Evolutionary conservation across 2,888 invertebrate species (phyloP), one percentile per base, ranked within the genome.

Genomic region (Cephus runcator): DNA sequence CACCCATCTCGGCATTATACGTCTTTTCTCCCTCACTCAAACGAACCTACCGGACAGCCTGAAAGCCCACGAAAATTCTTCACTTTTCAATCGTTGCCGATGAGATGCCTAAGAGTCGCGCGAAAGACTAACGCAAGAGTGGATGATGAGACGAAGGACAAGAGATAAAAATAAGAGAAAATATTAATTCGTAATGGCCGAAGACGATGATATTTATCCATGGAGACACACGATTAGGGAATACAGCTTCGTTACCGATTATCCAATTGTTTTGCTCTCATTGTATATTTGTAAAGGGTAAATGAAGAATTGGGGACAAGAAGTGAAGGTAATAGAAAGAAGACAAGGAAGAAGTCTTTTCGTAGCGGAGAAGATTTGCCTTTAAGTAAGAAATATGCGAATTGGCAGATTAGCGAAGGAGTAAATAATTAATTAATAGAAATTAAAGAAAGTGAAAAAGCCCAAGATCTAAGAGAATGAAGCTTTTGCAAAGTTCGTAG

Each of bases 201-300:
- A 80, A 78, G 78, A 36, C 15, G 73, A 69, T 73, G 35, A 77
- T 73, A 76, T 78, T 56, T 56, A 9, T 71, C 11, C 71, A 3
- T 30, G 12, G 4, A 71, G 71, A 34, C 11, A 34, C 11, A 23
- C 23, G 9, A 56, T 56, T 56, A 56, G 56, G 3, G 23, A 74
- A 77, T 78, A 56, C 76, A 73, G 77, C 76, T 76, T 23, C 56
- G 23, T 56, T 56, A 56, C 40, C 71, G 15, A 30, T 76, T 77
- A 34, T 73, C 33, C 15, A 31, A 15, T 76, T 31, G 6, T 23
- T 33, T n/a, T 73, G 34, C 12, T 68, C 56, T 23, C 34, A 15
- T 80, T 84, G 84, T 84, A 84, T 79, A 83, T 83, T 84, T 84
- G 82, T 83, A 81, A 80, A 74, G 76, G 74, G 56, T 34, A 69